Conservation (phyloP, 35 echinoderm and acorn worm species). For the Lytechinus variegatus region DNA sequence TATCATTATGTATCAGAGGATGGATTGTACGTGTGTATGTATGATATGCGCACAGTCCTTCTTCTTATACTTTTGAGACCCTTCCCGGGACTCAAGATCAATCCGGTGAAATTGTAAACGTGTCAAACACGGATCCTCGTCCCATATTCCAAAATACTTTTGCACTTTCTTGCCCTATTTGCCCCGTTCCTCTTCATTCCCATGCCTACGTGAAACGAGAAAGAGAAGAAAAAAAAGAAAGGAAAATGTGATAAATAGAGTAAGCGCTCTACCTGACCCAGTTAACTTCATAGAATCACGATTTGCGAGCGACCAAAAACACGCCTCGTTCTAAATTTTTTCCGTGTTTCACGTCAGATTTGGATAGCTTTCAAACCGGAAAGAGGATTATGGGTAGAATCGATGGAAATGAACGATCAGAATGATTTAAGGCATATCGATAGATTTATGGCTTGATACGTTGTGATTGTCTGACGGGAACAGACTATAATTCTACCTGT, state of each 20-base stretch:
- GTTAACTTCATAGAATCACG: slow-evolving; percentile 16
- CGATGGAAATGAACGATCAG: not conserved
- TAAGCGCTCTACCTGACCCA: slow-evolving; percentile 33
- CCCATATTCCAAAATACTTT: slow-evolving; percentile 45
- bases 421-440: slow-evolving; percentile 10
- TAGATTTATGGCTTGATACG: slow-evolving; percentile 13
- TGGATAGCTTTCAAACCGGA: not conserved
- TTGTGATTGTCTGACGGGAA: slow-evolving; percentile 17
- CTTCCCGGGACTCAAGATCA: slow-evolving; percentile 32
- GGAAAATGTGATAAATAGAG: slow-evolving; percentile 19
- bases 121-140: slow-evolving; percentile 38
- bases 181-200: slow-evolving; percentile 8
- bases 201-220: not conserved
- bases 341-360: slow-evolving; percentile 7
- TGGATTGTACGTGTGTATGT: slow-evolving; percentile 24
- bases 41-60: not conserved
- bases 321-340: slow-evolving; percentile 36
- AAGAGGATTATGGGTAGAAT: slow-evolving; percentile 13
- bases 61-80: not conserved
- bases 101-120: slow-evolving; percentile 46
- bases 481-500: not conserved
- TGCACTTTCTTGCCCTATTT: slow-evolving; percentile 40
- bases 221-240: not conserved
- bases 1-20: slow-evolving; percentile 28
- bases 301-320: slow-evolving; percentile 15